A percentile compares a stretch with the other conserved stretches of the same genome.
These are phyloP conservation scores for Telmatochromis brichardi DNA, from an alignment of 2,113 vertebrate species.

Conservation along the genomic window DNA sequence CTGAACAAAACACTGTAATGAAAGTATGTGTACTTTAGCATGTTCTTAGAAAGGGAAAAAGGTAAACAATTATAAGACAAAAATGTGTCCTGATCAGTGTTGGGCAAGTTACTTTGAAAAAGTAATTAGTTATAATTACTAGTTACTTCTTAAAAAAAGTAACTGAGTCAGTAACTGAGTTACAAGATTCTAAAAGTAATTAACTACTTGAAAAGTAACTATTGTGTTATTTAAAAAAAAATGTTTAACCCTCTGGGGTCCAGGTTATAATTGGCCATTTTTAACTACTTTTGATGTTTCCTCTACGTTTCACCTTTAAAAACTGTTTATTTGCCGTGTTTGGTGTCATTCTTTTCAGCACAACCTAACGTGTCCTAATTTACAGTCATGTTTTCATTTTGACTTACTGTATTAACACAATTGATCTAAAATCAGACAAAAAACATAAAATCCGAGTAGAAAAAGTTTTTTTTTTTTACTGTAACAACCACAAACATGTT, in stretches of 20 bases:
- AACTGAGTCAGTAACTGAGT: background rate
- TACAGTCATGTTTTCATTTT: accelerated
- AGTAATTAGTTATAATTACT: background rate
- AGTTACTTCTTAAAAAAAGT: background rate
- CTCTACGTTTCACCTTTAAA: background rate
- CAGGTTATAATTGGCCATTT: background rate
- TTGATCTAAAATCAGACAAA: accelerated
- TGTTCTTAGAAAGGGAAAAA: background rate
- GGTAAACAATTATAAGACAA: background rate
- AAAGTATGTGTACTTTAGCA: background rate
- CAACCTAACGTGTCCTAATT: accelerated
- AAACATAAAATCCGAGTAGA: background rate
- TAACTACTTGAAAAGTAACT: background rate
- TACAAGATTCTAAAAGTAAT: background rate
- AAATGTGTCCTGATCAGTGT: background rate
- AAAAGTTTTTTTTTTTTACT: background rate
- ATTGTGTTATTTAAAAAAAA: accelerated
- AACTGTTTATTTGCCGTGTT: background rate
- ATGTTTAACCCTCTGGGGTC: background rate
- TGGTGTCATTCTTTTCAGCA: background rate
- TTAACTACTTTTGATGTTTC: background rate
- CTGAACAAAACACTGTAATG: background rate
- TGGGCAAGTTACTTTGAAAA: background rate
- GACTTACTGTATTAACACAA: background rate
- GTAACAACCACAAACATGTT: background rate